Base-by-base conservation (phyloP, 2,888 invertebrate species). In the Lumbricus terrestris region DNA sequence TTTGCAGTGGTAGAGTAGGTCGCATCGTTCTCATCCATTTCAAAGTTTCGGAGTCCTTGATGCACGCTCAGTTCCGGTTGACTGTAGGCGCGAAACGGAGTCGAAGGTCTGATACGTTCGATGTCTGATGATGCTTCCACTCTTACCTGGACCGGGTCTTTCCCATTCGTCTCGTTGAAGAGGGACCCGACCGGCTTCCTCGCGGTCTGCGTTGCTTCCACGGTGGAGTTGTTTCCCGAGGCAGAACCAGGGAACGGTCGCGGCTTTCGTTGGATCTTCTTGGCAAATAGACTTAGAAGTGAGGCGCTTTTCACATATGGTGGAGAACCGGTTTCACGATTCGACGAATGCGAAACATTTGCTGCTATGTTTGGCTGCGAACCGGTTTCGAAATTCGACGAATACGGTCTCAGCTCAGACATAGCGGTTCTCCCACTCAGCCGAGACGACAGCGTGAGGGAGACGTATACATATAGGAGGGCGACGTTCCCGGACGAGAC, bases 381-480 rank as follows among this genome's bases (percentile, higher is more conserved):
- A 69, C 69, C 69, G 85, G 8, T 34, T 37, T 85, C 85, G 35
- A 85, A 85, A 85, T 85, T 1, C 35, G 85, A 85, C 15, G 85
- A 34, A n/a, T 69, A 69, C 34, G 85, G 85, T 85, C 85, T 85
- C 85, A 85, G 35, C 20, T 85, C 85, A 18, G 85, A 85, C 85
- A 37, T 3, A 16, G 40, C 42, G 8, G 89, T 35, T n/a, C n/a
- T n/a, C n/a, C n/a, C n/a, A n/a, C n/a, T n/a, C n/a, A n/a, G n/a
- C n/a, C n/a, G n/a, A n/a, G n/a, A n/a, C n/a, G n/a, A n/a, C n/a
- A n/a, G n/a, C n/a, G n/a, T n/a, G n/a, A n/a, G n/a, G n/a, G n/a
- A n/a, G n/a, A n/a, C n/a, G n/a, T n/a, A n/a, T n/a, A n/a, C n/a
- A n/a, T n/a, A n/a, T n/a, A n/a, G n/a, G n/a, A n/a, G n/a, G n/a